Evolutionary conservation across 2,113 vertebrate genomes (phyloP).

Genomic region (Dipodomys stephensi): DNA sequence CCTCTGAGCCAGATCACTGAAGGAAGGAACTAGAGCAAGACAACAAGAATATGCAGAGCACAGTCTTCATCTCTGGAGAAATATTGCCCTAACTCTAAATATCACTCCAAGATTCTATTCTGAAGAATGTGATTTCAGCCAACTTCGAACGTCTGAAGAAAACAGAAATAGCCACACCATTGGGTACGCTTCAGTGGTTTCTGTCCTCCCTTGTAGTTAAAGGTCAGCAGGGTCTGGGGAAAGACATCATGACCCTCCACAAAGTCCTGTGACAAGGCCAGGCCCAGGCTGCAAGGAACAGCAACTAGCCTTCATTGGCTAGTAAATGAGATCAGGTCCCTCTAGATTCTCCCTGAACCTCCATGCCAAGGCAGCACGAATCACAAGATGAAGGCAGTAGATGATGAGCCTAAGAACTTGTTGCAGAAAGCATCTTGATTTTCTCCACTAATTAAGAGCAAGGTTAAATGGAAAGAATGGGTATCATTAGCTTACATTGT

Average conservation of each 20-base stretch:
- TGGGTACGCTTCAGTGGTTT: background rate
- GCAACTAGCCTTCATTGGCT: background rate
- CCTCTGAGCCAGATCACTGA: background rate
- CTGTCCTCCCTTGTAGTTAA: background rate
- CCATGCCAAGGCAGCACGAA: slow-evolving; percentile 24
- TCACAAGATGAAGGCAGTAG: background rate
- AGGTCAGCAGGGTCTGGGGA: background rate
- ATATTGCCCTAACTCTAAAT: slow-evolving; percentile 17
- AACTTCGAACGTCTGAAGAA: background rate
- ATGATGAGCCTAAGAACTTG: background rate
- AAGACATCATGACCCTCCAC: background rate
- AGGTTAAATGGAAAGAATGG: background rate
- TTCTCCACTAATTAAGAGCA: slow-evolving; percentile 31
- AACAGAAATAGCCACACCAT: slow-evolving; percentile 28
- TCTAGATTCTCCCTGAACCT: background rate
- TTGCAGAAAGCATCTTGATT: background rate
- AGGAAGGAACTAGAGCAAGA: background rate
- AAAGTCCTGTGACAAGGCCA: background rate
- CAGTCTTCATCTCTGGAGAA: slow-evolving; percentile 24
- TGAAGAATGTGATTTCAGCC: slow-evolving; percentile 2
- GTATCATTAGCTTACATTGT: background rate
- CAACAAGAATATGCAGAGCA: background rate
- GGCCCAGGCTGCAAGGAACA: background rate
- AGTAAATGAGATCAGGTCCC: background rate
- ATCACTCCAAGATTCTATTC: slow-evolving; percentile 14